Conservation (phyloP, 2,888 invertebrate species). For the Pammene fasciana region DNA sequence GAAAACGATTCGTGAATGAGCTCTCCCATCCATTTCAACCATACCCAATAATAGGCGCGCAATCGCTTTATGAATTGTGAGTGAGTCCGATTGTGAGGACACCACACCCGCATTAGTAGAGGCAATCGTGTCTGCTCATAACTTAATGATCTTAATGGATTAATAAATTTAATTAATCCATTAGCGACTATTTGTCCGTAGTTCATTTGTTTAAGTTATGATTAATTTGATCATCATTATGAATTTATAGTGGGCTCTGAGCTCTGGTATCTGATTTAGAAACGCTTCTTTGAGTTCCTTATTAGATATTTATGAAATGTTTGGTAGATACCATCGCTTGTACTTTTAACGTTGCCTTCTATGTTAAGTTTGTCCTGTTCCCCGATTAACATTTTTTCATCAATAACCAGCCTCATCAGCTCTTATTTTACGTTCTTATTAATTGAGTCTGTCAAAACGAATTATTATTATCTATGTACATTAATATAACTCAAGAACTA, state of each 20-base stretch:
- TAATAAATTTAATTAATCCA: conserved; percentile 13
- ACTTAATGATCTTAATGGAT: conserved; percentile 4
- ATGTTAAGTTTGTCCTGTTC: no score
- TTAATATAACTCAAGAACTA: background rate
- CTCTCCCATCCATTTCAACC: background rate
- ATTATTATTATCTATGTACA: no score
- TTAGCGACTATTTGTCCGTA: background rate
- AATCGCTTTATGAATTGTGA: conserved; percentile 17
- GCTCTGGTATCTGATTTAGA: background rate
- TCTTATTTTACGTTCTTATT: no score
- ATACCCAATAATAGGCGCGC: conserved; percentile 21
- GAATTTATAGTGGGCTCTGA: background rate
- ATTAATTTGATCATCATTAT: background rate
- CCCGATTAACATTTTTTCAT: no score
- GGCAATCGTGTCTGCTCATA: background rate
- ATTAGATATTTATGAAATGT: background rate
- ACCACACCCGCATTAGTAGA: background rate
- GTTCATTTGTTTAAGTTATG: background rate
- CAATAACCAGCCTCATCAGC: no score
- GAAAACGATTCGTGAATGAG: background rate
- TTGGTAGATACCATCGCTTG: no score
- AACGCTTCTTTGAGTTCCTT: background rate
- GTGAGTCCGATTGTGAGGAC: background rate
- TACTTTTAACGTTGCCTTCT: no score
- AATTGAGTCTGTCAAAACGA: no score